These are phyloP conservation scores for Ischnura elegans DNA, from an alignment of 2,888 invertebrate species.

Conservation along the genomic window DNA sequence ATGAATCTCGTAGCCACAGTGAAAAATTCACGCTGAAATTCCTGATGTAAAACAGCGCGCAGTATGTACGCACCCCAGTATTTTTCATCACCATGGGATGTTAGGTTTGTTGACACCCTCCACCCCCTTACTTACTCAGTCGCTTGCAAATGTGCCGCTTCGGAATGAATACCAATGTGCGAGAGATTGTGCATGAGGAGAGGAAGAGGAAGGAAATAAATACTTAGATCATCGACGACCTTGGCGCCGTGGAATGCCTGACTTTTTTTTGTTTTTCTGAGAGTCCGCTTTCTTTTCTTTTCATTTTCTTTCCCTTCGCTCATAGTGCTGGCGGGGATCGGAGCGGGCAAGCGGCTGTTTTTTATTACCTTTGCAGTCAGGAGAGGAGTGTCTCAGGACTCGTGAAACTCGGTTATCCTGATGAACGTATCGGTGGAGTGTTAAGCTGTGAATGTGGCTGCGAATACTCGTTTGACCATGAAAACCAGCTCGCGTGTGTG, in stretches of 20 bases:
- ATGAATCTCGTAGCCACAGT: too few species aligned
- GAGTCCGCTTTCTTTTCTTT: neutral
- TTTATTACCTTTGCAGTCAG: neutral
- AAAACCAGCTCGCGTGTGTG: too few species aligned
- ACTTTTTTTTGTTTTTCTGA: neutral
- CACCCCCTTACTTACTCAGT: neutral
- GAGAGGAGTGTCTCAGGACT: too few species aligned
- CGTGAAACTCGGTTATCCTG: too few species aligned
- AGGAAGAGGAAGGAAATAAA: constrained; percentile 17
- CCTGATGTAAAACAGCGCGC: too few species aligned
- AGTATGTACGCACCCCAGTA: too few species aligned
- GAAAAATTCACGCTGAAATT: too few species aligned
- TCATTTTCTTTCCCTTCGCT: neutral
- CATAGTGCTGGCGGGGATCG: neutral
- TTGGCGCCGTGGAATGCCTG: constrained; percentile 45
- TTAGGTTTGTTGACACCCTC: neutral
- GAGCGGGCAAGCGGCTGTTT: neutral
- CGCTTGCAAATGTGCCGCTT: neutral
- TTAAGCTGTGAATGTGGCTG: too few species aligned
- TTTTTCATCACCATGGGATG: too few species aligned
- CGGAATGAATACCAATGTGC: neutral
- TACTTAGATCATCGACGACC: constrained; percentile 48
- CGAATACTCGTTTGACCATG: too few species aligned
- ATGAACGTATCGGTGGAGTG: too few species aligned
- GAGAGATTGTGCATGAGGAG: too few species aligned